A percentile compares a stretch with the other conserved stretches of the same genome.
Conservation (phyloP, 2,888 invertebrate genomes). For the Ochropacha duplaris region DNA sequence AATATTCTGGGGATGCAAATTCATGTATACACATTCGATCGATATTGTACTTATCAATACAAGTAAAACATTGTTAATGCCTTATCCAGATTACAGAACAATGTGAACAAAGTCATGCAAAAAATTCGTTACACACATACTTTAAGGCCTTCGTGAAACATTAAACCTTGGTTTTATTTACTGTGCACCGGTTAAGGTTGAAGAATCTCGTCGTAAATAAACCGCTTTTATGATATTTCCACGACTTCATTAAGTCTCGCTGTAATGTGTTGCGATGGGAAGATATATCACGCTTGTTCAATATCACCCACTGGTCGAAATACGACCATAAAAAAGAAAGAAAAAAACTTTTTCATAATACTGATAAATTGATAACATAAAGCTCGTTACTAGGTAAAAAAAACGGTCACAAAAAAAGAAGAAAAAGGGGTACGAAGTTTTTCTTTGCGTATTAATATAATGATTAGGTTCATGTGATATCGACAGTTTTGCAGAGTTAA, state of each 20-base stretch:
- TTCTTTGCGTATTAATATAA: too few relatives aligned
- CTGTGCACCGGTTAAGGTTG: constrained; percentile 50
- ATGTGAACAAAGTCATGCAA: constrained; percentile 41
- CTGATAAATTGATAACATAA: too few relatives aligned
- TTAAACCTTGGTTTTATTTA: constrained; percentile 61
- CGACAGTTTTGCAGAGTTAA: constrained; percentile 41
- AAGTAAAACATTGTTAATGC: constrained; percentile 15
- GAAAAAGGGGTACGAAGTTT: too few relatives aligned
- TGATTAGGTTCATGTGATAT: too few relatives aligned
- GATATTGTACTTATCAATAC: background rate
- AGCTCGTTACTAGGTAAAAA: too few relatives aligned
- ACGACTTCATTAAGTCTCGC: constrained; percentile 61
- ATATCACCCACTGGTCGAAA: too few relatives aligned
- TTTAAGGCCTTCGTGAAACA: constrained; percentile 42
- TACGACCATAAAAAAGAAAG: too few relatives aligned
- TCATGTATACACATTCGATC: background rate
- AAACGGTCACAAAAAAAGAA: too few relatives aligned
- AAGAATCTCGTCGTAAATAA: constrained; percentile 61
- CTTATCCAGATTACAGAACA: constrained; percentile 27
- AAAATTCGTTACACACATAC: constrained; percentile 44
- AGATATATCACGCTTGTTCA: constrained; percentile 19
- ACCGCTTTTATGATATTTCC: constrained; percentile 55
- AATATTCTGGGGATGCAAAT: background rate
- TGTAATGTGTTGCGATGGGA: constrained; percentile 49
- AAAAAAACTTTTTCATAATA: too few relatives aligned